Conservation (phyloP, 2,113 vertebrate species). For the Actenoides hombroni region DNA sequence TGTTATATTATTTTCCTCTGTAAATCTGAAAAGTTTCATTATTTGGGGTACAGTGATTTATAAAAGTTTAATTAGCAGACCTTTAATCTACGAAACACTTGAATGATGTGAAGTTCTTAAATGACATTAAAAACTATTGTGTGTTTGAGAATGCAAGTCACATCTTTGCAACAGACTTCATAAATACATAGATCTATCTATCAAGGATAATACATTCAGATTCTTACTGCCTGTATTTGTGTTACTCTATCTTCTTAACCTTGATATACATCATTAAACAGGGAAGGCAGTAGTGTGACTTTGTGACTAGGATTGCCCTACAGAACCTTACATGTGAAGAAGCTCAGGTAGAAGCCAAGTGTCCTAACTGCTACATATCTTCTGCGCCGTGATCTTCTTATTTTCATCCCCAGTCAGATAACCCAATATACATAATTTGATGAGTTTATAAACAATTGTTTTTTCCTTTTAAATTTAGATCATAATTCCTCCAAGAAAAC, state of each 20-base stretch:
- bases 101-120: background rate
- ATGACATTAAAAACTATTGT: background rate
- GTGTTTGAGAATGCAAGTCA: background rate
- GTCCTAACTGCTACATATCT: background rate
- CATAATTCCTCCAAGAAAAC: background rate
- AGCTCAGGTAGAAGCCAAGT: background rate
- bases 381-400: background rate
- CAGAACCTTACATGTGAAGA: background rate
- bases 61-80: background rate
- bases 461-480: background rate
- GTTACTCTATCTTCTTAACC: background rate
- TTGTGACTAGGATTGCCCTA: background rate
- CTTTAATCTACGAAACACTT: background rate
- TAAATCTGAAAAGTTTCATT: background rate
- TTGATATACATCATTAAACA: background rate
- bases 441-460: background rate
- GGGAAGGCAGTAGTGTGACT: background rate
- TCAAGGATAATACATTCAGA: background rate
- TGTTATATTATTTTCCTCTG: background rate
- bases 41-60: background rate
- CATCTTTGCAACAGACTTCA: background rate
- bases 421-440: background rate
- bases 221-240: background rate
- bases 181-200: background rate
- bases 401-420: background rate